phyloP scores from a whole-genome alignment of 2,113 vertebrate species.

The Galbula dea region DNA sequence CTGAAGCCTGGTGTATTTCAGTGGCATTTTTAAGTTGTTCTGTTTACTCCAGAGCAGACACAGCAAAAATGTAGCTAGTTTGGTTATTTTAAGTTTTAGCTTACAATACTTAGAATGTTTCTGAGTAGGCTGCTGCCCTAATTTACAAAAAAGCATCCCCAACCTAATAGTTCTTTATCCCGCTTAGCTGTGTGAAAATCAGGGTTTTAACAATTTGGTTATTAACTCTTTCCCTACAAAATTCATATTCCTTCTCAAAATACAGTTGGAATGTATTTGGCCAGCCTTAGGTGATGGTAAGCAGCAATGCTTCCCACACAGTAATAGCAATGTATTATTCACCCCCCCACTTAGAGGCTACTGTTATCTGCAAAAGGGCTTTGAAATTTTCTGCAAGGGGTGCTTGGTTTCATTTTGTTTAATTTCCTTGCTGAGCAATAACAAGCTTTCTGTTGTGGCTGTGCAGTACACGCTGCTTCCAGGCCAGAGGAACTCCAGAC shows the following conservation, averaged over 20 bases:
- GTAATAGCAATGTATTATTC: not conserved
- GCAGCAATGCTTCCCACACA: not conserved
- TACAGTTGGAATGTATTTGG: not conserved
- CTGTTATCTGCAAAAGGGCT: not conserved
- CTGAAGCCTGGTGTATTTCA: not conserved
- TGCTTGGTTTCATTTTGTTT: constrained; percentile 23
- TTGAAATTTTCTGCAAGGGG: constrained; percentile 12
- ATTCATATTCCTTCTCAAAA: not conserved
- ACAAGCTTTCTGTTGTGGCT: not conserved
- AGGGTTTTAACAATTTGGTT: not conserved
- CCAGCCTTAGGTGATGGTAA: not conserved
- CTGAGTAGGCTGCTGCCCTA: not conserved
- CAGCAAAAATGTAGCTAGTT: not conserved
- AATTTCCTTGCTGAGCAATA: not conserved
- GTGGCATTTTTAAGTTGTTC: not conserved
- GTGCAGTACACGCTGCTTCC: not conserved
- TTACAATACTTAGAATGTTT: constrained; percentile 3
- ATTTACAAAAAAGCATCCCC: not conserved
- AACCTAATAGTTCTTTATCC: not conserved
- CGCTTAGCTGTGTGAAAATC: not conserved
- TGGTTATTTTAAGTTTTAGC: constrained; percentile 11
- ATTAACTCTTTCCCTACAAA: not conserved
- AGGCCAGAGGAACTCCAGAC: not conserved
- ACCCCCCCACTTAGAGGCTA: not conserved
- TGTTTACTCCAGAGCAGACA: not conserved